Base-by-base conservation (phyloP, 2,888 invertebrate species). In the Drosophila merina region DNA sequence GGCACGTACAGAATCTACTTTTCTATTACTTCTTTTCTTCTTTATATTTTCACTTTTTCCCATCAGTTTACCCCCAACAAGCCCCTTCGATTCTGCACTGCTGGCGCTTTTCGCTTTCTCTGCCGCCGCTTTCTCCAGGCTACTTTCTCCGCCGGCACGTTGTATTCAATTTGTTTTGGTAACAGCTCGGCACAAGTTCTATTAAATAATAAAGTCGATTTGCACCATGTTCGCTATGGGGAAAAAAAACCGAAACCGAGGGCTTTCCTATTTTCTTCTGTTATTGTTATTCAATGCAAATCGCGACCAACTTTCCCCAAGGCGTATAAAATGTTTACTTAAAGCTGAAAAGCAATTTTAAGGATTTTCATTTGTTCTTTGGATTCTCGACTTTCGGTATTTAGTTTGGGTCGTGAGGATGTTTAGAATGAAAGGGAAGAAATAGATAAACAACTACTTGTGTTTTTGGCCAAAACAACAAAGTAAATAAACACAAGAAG, bases 171-270 rank as follows among this genome's bases (percentile, higher is more conserved):
- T 83, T 83, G 83, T 79, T 82, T 86, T 75, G 82, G 88, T 70
- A 88, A 86, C 86, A 88, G 88, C 86, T 83, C 77, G 88, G 71
- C 76, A 50, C 57, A 80, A 83, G 71, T 84, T 88, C 84, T 80
- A 80, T 77, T 86, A 88, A 88, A 88, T 88, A 88, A 86, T 86
- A 84, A 76, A 88, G 72, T 86, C 86, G 76, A 88, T 84, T 88
- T 75, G 67, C 69, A 77, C 85, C 69, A 54, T 70, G 82, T 73
- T 85, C 59, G 57, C 50, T 40, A 42, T 50, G 47, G 38, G 38
- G 28, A 47, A 38, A 36, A 38, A 5, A 9, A n/a, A 36, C 31
- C n/a, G 26, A 25, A 38, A 20, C 33, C 31, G 25, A 28, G 26
- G 38, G 30, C 40, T 26, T 12, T 42, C 36, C 47, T 28, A 62